These are phyloP conservation scores for Notothenia coriiceps DNA, from an alignment of 2,113 vertebrate species.

Conservation along the genomic window DNA sequence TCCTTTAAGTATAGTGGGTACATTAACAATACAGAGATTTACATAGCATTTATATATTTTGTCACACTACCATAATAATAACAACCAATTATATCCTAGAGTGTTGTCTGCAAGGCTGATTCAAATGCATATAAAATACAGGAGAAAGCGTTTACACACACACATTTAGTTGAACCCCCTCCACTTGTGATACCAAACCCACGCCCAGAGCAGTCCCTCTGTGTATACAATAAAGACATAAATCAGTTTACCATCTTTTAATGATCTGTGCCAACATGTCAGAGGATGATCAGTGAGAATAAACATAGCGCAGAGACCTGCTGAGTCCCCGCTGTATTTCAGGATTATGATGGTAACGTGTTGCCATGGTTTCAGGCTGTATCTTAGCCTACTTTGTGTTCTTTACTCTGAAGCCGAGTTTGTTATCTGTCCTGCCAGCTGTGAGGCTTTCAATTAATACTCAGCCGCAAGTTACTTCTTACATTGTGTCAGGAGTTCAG, in stretches of 20 bases:
- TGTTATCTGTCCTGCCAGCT: conserved; percentile 72
- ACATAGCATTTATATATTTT: neutral
- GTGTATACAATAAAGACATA: conserved; percentile 28
- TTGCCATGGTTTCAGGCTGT: conserved; percentile 75
- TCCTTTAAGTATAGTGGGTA: too few relatives aligned
- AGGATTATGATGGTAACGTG: conserved; percentile 56
- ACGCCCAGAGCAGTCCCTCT: neutral
- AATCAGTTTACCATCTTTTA: conserved; percentile 40
- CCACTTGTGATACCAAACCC: conserved; percentile 5
- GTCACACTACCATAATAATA: neutral
- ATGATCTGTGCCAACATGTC: conserved; percentile 46
- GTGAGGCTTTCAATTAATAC: conserved; percentile 72
- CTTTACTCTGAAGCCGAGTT: conserved; percentile 44
- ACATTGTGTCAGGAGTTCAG: conserved; percentile 58
- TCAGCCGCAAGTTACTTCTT: conserved; percentile 51
- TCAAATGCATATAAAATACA: neutral
- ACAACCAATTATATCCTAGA: neutral
- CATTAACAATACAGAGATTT: neutral
- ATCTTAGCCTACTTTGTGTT: conserved; percentile 70
- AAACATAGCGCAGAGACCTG: conserved; percentile 51
- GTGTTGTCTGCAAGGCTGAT: neutral
- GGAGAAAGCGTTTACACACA: neutral
- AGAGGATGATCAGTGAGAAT: conserved; percentile 47
- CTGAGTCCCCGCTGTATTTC: conserved; percentile 59
- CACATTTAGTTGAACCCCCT: neutral